Conservation (phyloP, 2,113 vertebrate species). For the Limnothrissa miodon region DNA sequence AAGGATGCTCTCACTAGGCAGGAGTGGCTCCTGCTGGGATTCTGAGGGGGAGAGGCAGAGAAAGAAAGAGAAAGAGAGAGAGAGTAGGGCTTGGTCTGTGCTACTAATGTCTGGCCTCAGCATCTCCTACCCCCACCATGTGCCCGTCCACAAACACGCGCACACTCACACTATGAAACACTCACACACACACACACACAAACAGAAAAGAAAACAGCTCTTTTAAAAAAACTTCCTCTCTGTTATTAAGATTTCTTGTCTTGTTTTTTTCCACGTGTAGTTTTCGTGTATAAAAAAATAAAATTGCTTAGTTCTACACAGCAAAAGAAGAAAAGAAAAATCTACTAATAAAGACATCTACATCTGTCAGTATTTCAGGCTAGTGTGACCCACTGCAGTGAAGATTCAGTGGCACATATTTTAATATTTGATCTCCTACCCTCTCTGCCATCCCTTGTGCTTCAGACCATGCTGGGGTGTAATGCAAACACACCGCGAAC, state of each 20-base stretch:
- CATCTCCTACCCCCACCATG: background rate
- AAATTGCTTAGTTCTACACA: background rate
- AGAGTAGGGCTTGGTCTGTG: background rate
- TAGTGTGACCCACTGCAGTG: background rate
- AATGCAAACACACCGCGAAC: slow-evolving; percentile 61
- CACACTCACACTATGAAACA: slow-evolving; percentile 47
- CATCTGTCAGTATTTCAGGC: slow-evolving; percentile 30
- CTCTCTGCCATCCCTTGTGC: slow-evolving; percentile 35
- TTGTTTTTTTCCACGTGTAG: background rate
- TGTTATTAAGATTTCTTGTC: background rate
- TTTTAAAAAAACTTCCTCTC: slow-evolving; percentile 17
- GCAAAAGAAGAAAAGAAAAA: background rate
- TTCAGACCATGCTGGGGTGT: slow-evolving; percentile 32
- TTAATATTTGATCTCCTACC: slow-evolving; percentile 12
- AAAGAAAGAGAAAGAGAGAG: background rate
- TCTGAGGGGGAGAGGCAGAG: slow-evolving; percentile 52
- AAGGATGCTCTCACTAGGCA: slow-evolving; percentile 63
- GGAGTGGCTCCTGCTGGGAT: slow-evolving; percentile 70
- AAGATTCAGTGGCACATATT: background rate
- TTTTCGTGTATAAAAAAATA: too few species aligned
- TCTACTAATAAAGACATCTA: background rate
- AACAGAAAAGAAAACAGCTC: background rate
- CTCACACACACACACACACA: slow-evolving; percentile 8
- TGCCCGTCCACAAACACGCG: slow-evolving; percentile 48
- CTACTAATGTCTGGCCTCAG: background rate